phyloP scores from a whole-genome alignment of 2,888 invertebrate genomes.

The Sipha maydis region DNA sequence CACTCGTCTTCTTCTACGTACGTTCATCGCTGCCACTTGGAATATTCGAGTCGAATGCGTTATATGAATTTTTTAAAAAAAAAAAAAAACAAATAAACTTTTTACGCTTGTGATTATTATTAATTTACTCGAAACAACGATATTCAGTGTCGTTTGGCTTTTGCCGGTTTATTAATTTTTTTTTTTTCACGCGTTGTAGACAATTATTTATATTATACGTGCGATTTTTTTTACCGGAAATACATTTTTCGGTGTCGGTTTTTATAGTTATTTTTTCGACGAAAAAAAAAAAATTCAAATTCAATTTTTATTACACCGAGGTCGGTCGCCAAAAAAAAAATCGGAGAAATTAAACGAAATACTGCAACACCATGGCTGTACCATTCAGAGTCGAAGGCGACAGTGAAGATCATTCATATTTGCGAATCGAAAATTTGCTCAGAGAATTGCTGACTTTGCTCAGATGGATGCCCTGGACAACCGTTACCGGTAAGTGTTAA shows the following conservation, averaged over 20 bases:
- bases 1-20: conserved; percentile 8
- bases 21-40: background rate
- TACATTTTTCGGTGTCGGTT: background rate
- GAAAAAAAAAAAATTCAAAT: background rate
- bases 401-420: background rate
- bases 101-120: background rate
- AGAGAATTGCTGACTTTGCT: conserved; percentile 7
- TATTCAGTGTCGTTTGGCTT: no score
- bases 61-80: background rate
- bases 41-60: no score
- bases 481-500: background rate
- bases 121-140: no score
- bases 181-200: background rate
- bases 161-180: background rate
- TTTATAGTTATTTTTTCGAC: background rate
- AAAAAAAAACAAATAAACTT: background rate
- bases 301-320: background rate
- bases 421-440: conserved; percentile 19
- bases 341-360: background rate
- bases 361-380: conserved; percentile 12
- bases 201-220: background rate
- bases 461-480: background rate
- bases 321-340: background rate
- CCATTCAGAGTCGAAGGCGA: background rate
- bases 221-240: no score